Conservation (phyloP, 2,113 vertebrate species). For the Nycticorax nycticorax region DNA sequence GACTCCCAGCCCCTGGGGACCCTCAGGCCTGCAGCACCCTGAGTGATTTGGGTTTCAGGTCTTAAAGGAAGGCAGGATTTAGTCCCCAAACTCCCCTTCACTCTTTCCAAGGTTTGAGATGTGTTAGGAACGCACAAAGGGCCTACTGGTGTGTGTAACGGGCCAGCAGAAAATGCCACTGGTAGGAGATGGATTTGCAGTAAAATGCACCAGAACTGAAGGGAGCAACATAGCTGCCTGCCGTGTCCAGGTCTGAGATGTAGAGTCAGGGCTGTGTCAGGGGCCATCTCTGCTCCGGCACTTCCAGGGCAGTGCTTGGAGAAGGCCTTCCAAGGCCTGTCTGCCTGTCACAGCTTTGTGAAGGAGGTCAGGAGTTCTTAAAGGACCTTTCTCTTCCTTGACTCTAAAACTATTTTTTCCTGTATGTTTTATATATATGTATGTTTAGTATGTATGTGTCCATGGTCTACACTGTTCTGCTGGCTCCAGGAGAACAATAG, state of each 20-base stretch:
- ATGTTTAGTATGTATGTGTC: neutral
- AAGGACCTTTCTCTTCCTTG: neutral
- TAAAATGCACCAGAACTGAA: neutral
- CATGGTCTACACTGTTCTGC: neutral
- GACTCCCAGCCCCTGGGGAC: neutral
- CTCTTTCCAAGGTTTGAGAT: neutral
- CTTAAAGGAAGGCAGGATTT: neutral
- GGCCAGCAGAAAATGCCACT: neutral
- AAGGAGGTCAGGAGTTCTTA: neutral
- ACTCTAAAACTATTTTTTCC: neutral
- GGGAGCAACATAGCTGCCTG: neutral
- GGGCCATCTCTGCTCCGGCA: neutral
- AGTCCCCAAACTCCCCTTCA: neutral
- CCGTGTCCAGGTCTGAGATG: neutral
- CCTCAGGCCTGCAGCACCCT: rapidly evolving
- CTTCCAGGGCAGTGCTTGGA: neutral
- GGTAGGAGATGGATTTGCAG: neutral
- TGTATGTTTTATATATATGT: neutral
- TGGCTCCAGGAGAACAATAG: neutral
- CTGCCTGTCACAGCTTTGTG: neutral
- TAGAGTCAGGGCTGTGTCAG: neutral
- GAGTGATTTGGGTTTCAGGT: neutral
- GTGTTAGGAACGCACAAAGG: neutral
- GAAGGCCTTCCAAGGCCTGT: neutral
- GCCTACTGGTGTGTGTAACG: too few relatives aligned